Evolutionary conservation across 1,140 invertebrate species (phyloP).

Genomic region (Diploscapter pachys): DNA sequence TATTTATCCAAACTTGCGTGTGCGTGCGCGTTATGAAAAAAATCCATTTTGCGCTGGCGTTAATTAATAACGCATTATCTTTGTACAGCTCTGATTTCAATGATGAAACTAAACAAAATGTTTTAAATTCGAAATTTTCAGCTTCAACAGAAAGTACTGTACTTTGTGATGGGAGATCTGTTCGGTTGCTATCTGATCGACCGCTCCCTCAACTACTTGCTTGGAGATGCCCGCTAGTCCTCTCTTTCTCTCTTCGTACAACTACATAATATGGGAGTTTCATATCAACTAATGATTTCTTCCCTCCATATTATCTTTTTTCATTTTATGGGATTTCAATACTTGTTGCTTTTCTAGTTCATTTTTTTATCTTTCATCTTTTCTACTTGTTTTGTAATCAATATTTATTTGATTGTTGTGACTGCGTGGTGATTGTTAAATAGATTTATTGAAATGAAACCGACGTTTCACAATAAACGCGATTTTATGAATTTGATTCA

Average conservation of each 20-base stretch:
- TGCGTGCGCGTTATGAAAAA: conserved; percentile 51
- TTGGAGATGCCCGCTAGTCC: conserved; percentile 53
- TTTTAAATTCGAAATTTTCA: conserved; percentile 50
- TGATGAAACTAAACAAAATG: not conserved
- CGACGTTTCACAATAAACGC: no score
- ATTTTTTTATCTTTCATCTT: not conserved
- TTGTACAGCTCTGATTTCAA: conserved; percentile 1
- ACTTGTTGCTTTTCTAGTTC: conserved; percentile 5
- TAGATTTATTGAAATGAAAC: no score
- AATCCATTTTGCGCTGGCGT: conserved; percentile 56
- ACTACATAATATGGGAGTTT: not conserved
- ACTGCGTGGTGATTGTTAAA: no score
- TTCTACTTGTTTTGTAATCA: not conserved
- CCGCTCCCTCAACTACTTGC: conserved; percentile 59
- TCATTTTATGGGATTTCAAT: conserved; percentile 1
- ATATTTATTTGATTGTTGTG: no score
- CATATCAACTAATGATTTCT: not conserved
- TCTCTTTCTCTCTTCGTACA: not conserved
- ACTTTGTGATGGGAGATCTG: conserved; percentile 60
- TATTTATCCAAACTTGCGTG: no score
- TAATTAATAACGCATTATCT: conserved; percentile 48
- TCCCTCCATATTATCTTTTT: not conserved
- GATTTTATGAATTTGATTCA: no score
- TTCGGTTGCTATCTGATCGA: conserved; percentile 61
- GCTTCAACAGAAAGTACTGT: conserved; percentile 61